Conservation (phyloP, 2,888 invertebrate species). For the Polyommatus icarus region DNA sequence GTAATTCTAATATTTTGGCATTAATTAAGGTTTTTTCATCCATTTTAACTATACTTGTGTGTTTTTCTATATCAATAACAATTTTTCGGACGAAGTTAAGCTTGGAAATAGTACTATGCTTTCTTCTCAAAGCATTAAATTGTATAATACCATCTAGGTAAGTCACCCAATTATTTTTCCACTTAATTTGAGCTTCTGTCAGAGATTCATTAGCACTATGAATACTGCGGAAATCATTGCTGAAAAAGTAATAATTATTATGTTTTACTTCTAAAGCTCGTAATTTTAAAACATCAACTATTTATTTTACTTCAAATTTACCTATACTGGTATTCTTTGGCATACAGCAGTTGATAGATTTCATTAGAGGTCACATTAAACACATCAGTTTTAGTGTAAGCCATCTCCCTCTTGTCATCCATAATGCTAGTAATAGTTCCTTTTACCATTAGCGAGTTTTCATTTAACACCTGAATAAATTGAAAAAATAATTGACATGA, state of each 20-base stretch:
- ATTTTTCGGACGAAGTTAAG: constrained; percentile 72
- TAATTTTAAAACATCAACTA: not conserved
- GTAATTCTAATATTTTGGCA: constrained; percentile 43
- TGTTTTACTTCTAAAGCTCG: too few species aligned
- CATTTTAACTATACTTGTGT: too few species aligned
- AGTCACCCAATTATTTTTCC: constrained; percentile 89
- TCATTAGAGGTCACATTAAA: constrained; percentile 31
- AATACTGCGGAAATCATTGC: constrained; percentile 55
- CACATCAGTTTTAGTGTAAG: not conserved
- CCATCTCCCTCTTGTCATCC: not conserved
- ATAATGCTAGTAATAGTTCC: not conserved
- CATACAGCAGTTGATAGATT: not conserved
- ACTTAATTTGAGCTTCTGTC: constrained; percentile 66
- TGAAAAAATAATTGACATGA: not conserved
- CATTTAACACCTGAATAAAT: not conserved
- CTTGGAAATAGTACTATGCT: constrained; percentile 80
- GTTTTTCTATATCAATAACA: constrained; percentile 44
- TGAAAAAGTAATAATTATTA: constrained; percentile 38
- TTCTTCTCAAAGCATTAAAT: constrained; percentile 81
- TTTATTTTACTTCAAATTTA: not conserved
- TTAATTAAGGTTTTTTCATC: constrained; percentile 40
- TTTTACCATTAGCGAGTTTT: not conserved
- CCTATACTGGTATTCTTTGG: constrained; percentile 1
- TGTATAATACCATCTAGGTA: constrained; percentile 92
- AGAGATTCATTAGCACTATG: constrained; percentile 46